Evolutionary conservation across 2,113 vertebrate species (phyloP).

Genomic region (Loxodonta africana): DNA sequence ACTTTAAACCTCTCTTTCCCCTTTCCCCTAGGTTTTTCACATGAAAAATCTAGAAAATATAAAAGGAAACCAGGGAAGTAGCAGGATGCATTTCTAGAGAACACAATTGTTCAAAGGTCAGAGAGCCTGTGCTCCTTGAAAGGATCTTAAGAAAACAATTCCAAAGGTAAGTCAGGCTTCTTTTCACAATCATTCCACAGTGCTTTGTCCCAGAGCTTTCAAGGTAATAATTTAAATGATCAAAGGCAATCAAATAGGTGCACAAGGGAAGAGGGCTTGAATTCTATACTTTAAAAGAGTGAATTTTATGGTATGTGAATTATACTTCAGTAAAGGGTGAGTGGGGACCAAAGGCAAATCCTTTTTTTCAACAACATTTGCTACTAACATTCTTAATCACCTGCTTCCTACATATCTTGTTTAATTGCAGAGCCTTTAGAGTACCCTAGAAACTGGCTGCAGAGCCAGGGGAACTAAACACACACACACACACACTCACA

Average conservation of each 20-base stretch:
- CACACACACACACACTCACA: neutral
- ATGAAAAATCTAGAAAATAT: slow-evolving; percentile 19
- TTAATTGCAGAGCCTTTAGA: neutral
- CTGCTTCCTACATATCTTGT: neutral
- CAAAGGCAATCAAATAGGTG: slow-evolving; percentile 27
- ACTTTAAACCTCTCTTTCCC: neutral
- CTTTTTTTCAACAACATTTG: neutral
- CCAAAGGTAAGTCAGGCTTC: slow-evolving; percentile 1
- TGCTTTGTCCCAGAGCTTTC: neutral
- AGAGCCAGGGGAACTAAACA: neutral
- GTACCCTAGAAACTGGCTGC: neutral
- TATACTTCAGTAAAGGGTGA: neutral
- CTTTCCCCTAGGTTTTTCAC: slow-evolving; percentile 29
- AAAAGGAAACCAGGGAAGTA: slow-evolving; percentile 46
- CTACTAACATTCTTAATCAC: neutral
- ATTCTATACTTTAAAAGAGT: neutral
- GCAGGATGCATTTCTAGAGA: slow-evolving; percentile 17
- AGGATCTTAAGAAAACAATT: slow-evolving; percentile 20
- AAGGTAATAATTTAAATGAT: neutral
- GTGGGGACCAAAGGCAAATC: neutral
- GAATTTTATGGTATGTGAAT: neutral
- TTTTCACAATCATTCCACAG: slow-evolving; percentile 51
- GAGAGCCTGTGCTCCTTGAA: neutral
- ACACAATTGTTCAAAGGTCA: slow-evolving; percentile 45
- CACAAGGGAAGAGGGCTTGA: neutral